These are phyloP conservation scores for Drosophila navojoa DNA, from an alignment of 1,140 invertebrate genomes.

Conservation along the genomic window DNA sequence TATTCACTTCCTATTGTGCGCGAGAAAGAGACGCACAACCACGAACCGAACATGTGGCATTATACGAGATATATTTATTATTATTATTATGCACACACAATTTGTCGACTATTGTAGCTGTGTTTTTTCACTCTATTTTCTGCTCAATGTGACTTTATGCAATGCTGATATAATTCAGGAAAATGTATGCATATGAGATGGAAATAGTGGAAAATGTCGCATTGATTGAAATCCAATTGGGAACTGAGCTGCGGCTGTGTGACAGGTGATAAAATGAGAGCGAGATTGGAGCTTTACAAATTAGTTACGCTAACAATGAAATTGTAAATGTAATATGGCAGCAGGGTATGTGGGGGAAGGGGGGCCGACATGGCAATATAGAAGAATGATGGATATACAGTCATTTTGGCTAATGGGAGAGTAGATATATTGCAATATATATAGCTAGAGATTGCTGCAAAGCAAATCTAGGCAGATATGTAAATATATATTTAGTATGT, in stretches of 20 bases:
- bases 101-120: slow-evolving; percentile 56
- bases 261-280: neutral
- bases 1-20: slow-evolving; percentile 63
- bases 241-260: neutral
- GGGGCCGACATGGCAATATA: too few relatives aligned
- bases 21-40: slow-evolving; percentile 15
- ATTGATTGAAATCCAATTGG: slow-evolving; percentile 15
- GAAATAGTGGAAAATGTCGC: slow-evolving; percentile 17
- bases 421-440: too few relatives aligned
- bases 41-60: slow-evolving; percentile 63
- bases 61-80: slow-evolving; percentile 27
- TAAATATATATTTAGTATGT: too few relatives aligned
- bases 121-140: slow-evolving; percentile 4
- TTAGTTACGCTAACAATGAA: neutral
- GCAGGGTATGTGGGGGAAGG: neutral
- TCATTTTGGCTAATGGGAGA: too few relatives aligned
- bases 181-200: slow-evolving; percentile 14
- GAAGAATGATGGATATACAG: too few relatives aligned
- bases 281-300: neutral
- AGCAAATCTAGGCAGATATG: too few relatives aligned
- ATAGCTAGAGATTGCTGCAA: too few relatives aligned
- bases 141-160: slow-evolving; percentile 58
- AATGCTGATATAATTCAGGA: slow-evolving; percentile 46
- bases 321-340: neutral
- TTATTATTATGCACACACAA: slow-evolving; percentile 38